Base-by-base conservation (phyloP, 2,797 vertebrate species). In the Orientallactaga sibirica region DNA sequence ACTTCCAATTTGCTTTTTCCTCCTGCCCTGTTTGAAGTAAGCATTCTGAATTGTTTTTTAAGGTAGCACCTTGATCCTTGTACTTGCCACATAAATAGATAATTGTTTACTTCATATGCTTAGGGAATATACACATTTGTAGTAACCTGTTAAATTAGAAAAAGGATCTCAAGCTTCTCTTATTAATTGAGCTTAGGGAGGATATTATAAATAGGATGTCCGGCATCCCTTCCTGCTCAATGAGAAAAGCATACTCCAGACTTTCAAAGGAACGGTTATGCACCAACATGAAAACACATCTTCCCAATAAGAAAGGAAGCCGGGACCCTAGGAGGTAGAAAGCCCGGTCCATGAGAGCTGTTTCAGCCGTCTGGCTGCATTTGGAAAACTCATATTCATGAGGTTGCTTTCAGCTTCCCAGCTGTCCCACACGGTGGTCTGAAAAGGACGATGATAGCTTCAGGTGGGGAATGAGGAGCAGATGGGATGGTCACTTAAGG, bases 401-500 rank as follows among this genome's bases (percentile, higher is more conserved):
- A 79, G 88, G 58, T 92, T 81, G 7, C 37, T 64, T 70, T 93
- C 83, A 94, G 86, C 83, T 94, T 94, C 83, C 94, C 88, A 96
- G 88, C 71, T 97, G 86, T 95, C 88, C 52, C 71, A 95, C 75
- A 81, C 6, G 7, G 88, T 85, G 67, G 55, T 71, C 81, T 95
- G 87, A 48, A 95, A 96, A 85, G 33, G 84, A 91, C 91, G 84
- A 89, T 74, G 86, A 90, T 88, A 89, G 77, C 86, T 97, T 97
- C 81, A 95, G 94, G 95, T 96, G 66, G 88, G 33, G 74, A 96
- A 94, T 83, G 78, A 95, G 77, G 64, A 97, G 90, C 90, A 97
- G 94, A 95, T 95, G 95, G 94, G 67, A 78, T 88, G 90, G 95
- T 91, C 95, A 97, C 90, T 96, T 94, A 91, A 95, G 86, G 62